A percentile compares a stretch with the other conserved stretches of the same genome.
Evolutionary conservation across 2,113 vertebrate genomes (phyloP).

Genomic region (Damaliscus lunatus): DNA sequence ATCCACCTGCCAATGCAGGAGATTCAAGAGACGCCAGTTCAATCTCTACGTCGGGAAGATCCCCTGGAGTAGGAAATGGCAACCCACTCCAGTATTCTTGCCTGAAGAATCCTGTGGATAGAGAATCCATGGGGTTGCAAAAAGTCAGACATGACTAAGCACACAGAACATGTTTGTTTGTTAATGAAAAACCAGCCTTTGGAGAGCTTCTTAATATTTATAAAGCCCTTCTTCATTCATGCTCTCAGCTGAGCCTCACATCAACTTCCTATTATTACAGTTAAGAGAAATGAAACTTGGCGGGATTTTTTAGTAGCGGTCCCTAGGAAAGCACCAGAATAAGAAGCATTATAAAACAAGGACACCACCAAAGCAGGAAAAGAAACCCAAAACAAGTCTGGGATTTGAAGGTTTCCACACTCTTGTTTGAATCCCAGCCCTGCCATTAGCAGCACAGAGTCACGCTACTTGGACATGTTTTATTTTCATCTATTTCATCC

Average conservation of each 20-base stretch:
- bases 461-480: not conserved
- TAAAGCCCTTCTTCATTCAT: not conserved
- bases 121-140: not conserved
- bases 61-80: not conserved
- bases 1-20: not conserved
- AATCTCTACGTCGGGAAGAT: not conserved
- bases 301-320: not conserved
- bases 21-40: not conserved
- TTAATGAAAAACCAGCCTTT: not conserved
- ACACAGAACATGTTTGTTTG: not conserved
- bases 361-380: not conserved
- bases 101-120: not conserved
- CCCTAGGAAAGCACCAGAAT: not conserved
- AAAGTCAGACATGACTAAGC: not conserved
- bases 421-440: not conserved
- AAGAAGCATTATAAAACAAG: not conserved
- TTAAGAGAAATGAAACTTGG: not conserved
- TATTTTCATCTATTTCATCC: not conserved
- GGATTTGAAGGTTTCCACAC: not conserved
- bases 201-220: not conserved
- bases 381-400: not conserved
- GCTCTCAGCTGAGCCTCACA: not conserved
- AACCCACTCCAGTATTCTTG: not conserved
- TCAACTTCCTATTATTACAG: not conserved
- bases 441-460: not conserved